These are phyloP conservation scores for Nilaparvata lugens DNA, from an alignment of 1,140 invertebrate species.

Conservation along the genomic window DNA sequence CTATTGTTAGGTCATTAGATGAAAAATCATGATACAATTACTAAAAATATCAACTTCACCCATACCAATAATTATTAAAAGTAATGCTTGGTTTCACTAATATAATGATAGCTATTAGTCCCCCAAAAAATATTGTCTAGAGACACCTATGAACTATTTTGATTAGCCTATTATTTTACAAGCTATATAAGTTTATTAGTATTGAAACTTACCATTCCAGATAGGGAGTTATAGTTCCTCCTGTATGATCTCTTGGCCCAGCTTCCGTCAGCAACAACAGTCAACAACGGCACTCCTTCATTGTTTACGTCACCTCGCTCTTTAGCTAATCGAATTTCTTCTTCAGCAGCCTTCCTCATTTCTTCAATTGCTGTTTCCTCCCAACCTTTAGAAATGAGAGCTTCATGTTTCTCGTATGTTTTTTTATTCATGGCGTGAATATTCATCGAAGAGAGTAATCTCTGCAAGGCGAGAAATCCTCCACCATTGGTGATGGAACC, in stretches of 20 bases:
- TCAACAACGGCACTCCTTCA: conserved; percentile 31
- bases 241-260: conserved; percentile 32
- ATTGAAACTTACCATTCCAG: conserved; percentile 22
- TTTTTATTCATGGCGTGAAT: conserved; percentile 26
- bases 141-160: no score
- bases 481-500: conserved; percentile 24
- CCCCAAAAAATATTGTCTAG: no score
- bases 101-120: no score
- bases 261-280: conserved; percentile 30
- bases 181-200: background rate
- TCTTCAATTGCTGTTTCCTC: conserved; percentile 19
- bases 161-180: background rate
- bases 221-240: conserved; percentile 30
- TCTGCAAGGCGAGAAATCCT: conserved; percentile 27
- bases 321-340: conserved; percentile 29
- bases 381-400: conserved; percentile 16
- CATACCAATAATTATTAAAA: no score
- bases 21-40: no score
- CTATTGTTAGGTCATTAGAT: no score
- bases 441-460: conserved; percentile 27
- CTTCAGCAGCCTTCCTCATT: conserved; percentile 30
- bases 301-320: conserved; percentile 29
- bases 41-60: no score
- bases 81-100: no score
- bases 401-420: conserved; percentile 22